phyloP scores from a whole-genome alignment of 2,113 vertebrate genomes.

The Rhadina sibilatrix region DNA sequence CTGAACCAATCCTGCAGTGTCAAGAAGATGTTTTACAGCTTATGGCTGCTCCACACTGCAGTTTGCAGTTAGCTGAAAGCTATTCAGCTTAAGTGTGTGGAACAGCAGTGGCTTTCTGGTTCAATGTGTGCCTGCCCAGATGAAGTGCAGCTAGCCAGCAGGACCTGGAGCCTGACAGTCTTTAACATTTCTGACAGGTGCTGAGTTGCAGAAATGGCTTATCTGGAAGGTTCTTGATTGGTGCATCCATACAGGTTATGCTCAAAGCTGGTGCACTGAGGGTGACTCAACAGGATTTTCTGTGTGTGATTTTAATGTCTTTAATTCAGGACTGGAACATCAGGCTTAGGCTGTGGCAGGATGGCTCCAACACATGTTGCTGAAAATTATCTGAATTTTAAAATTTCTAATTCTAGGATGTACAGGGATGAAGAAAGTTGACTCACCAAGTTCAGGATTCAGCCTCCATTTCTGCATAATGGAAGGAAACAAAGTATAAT shows the following conservation, averaged over 20 bases:
- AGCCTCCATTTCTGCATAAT: not conserved
- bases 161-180: not conserved
- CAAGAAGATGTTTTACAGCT: not conserved
- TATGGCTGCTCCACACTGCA: not conserved
- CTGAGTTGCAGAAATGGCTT: not conserved
- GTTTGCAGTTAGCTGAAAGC: not conserved
- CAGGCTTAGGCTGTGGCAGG: fast-evolving
- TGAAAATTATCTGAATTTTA: not conserved
- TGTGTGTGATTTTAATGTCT: not conserved
- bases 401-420: not conserved
- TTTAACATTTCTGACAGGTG: not conserved
- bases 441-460: not conserved
- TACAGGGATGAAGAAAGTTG: not conserved
- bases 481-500: not conserved
- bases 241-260: not conserved
- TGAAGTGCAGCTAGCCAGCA: not conserved
- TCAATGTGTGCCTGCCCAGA: not conserved
- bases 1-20: fast-evolving
- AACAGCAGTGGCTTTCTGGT: not conserved
- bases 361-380: not conserved
- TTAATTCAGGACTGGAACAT: not conserved
- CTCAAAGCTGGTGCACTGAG: not conserved
- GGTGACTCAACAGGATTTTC: not conserved
- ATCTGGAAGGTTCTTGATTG: not conserved
- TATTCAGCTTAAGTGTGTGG: not conserved